A percentile compares a stretch with the other conserved stretches of the same genome.
Evolutionary conservation across 2,113 vertebrate genomes (phyloP).

Genomic region (Prunella fulvescens): DNA sequence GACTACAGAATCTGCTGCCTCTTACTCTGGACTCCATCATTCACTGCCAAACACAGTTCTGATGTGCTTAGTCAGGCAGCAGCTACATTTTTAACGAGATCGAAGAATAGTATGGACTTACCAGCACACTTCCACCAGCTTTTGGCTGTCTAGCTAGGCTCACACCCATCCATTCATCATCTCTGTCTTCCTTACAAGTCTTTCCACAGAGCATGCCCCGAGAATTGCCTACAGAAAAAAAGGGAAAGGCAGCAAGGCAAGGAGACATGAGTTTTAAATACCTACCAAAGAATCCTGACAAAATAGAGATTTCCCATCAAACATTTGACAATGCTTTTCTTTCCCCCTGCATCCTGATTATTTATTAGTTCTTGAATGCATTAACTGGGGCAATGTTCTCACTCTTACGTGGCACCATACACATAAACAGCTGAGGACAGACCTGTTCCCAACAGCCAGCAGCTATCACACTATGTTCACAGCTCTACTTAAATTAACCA

Average conservation of each 20-base stretch:
- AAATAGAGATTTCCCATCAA: not conserved
- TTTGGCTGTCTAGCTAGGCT: slow-evolving; percentile 90
- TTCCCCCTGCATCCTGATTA: not conserved
- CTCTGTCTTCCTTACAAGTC: slow-evolving; percentile 91
- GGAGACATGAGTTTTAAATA: not conserved
- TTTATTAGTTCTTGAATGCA: not conserved
- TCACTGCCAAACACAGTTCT: not conserved
- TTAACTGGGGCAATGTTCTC: not conserved
- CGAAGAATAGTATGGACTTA: slow-evolving; percentile 65
- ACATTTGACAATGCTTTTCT: not conserved
- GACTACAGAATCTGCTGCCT: not conserved
- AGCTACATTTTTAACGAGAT: not conserved
- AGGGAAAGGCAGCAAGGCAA: not conserved
- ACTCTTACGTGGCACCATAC: not conserved
- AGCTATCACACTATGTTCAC: not conserved
- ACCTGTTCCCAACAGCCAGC: not conserved
- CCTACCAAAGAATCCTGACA: not conserved
- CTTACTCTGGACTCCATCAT: not conserved
- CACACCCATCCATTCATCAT: slow-evolving; percentile 98
- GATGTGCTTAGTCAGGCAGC: not conserved
- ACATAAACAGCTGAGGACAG: not conserved
- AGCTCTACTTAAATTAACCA: not conserved
- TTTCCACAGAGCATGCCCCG: slow-evolving; percentile 85
- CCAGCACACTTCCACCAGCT: slow-evolving; percentile 86
- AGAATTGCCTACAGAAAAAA: slow-evolving; percentile 78